Base-by-base conservation (phyloP, 2,797 vertebrate species). In the Muscicapa comitata region DNA sequence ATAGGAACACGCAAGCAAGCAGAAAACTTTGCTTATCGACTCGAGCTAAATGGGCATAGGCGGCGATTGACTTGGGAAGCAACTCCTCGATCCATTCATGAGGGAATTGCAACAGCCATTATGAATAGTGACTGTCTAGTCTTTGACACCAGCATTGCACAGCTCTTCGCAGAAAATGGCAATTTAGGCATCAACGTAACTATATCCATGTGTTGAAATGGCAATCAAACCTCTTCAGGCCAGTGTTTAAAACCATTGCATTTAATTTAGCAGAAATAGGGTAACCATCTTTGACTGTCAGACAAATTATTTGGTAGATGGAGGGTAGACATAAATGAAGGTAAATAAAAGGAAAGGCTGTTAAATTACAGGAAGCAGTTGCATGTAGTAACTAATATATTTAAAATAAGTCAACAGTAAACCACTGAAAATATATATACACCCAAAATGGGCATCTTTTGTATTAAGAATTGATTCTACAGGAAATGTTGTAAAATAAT, bases 41-140 rank as follows among this genome's bases (percentile, higher is more conserved):
- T 99, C 58, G 99, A 99, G 98, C 98, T 99, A 54, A 99, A 99
- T 6, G 99, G 99, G 24, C 99, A 99, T 93, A 98, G 99, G 94
- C 98, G 99, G 94, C 98, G 99, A 97, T 98, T 99, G 96, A 99
- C 99, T 98, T 99, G 99, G 99, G 99, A 99, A 98, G 99, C 99
- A 40, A 99, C 99, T 91, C 99, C 99, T 25, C 98, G 98, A 13
- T 99, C 99, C 67, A 99, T 99, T 97, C 99, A 99, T 42, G 99
- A 99, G 97, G 99, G 99, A 93, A 99, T 99, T 93, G 99, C 99
- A 87, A 99, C 99, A 17, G 99, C 99, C 96, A 99, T 99, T 96
- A 99, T 99, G 98, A 99, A 99, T 97, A 99, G 99, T 96, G 99
- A 99, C 98, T 99, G 99, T 93, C 98, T 99, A 96, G 99, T 99